Conservation (phyloP, 2,888 invertebrate genomes). For the Conchocele bisecta region DNA sequence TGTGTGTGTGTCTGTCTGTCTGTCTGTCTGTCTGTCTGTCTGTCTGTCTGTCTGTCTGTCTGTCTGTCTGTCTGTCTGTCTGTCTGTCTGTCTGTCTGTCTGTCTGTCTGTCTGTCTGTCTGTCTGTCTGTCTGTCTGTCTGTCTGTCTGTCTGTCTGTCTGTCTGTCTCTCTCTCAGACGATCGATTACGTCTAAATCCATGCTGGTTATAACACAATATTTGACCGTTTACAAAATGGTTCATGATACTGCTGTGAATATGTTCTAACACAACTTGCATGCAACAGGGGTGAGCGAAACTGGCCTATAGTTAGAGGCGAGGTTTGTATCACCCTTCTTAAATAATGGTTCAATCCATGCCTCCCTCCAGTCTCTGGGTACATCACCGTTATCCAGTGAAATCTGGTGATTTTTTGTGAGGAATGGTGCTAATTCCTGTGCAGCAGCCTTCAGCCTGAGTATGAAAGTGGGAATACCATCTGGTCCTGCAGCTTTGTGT, state of each 20-base stretch:
- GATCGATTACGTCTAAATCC: constrained; percentile 23
- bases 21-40: too few species aligned
- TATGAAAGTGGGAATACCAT: constrained; percentile 1
- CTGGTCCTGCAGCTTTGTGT: constrained; percentile 31
- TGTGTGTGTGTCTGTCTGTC: too few species aligned
- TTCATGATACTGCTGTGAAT: constrained; percentile 34
- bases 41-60: too few species aligned
- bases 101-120: too few species aligned
- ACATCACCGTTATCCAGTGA: constrained; percentile 21
- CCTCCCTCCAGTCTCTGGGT: constrained; percentile 35
- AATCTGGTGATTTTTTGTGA: constrained; percentile 19
- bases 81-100: too few species aligned
- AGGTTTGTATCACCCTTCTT: constrained; percentile 31
- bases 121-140: too few species aligned
- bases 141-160: too few species aligned
- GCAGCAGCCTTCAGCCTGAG: constrained; percentile 19
- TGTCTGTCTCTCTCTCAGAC: too few species aligned
- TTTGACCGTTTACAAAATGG: constrained; percentile 13
- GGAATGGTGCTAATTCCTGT: constrained; percentile 1
- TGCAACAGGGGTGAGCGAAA: constrained; percentile 42
- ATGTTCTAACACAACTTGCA: constrained; percentile 56
- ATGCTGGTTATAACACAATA: constrained; percentile 29
- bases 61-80: too few species aligned
- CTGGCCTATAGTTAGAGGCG: constrained; percentile 49
- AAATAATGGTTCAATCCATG: constrained; percentile 23